phyloP scores from a whole-genome alignment of 2,113 vertebrate genomes.

The Rana temporaria region DNA sequence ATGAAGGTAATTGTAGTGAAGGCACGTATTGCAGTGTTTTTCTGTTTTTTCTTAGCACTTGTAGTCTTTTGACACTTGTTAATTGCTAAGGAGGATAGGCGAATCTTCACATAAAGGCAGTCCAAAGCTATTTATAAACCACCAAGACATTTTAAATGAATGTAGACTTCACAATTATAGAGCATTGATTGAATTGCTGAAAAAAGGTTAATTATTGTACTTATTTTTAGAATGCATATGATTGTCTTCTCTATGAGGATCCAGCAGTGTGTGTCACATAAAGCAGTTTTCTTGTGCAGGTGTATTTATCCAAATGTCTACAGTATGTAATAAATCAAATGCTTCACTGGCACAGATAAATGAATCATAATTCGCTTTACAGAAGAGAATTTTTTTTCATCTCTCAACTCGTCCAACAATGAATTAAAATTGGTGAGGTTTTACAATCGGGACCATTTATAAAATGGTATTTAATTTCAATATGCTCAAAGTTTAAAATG shows the following conservation, averaged over 20 bases:
- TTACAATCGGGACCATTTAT: no score
- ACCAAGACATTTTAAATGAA: background rate
- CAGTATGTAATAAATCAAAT: no score
- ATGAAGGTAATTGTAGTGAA: constrained; percentile 27
- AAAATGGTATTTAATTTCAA: no score
- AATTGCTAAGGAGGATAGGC: constrained; percentile 1
- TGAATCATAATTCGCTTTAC: no score
- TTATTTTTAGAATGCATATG: constrained; percentile 6
- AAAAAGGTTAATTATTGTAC: background rate
- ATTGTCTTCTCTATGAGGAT: background rate
- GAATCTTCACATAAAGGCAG: constrained; percentile 12
- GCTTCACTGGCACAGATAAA: no score
- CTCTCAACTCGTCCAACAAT: no score
- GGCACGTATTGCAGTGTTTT: background rate
- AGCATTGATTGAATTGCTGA: background rate
- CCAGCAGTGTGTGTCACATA: no score
- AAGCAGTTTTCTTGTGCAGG: no score
- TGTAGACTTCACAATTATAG: background rate
- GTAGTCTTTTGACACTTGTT: constrained; percentile 7
- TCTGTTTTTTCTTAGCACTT: constrained; percentile 5
- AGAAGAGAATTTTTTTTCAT: no score
- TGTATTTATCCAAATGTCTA: no score
- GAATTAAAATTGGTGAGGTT: no score
- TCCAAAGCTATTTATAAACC: constrained; percentile 6
- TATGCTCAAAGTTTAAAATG: no score